Base-by-base conservation (phyloP, 2,797 vertebrate species). In the Semotilus atromaculatus region DNA sequence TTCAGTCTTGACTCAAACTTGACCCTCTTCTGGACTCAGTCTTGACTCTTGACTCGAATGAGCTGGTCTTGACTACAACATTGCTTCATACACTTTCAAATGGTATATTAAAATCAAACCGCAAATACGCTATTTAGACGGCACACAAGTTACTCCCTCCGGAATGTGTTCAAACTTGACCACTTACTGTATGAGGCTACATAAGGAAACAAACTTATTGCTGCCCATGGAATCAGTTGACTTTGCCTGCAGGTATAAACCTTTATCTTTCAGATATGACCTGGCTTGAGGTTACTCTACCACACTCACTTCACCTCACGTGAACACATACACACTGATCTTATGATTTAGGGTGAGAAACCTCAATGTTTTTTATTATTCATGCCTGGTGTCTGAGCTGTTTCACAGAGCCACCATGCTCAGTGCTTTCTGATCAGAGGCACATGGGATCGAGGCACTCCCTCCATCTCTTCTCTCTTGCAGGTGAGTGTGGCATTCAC, bases 331-430 rank as follows among this genome's bases (percentile, higher is more conserved):
- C 78, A 36, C 64, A 51, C 21, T 38, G 31, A 80, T n/a, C 23
- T 71, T 84, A 26, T 58, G 38, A 62, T 62, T 84, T 75, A 13
- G 34, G 45, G 64, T 1, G 7, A 76, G 60, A 11, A 29, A 66
- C 23, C 23, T 16, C 10, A 29, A 58, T 4, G 26, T 45, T 62
- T 78, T 70, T 36, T n/a, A 29, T 31, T 72, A 60, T 81, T 60
- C 36, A 70, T 58, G 74, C 26, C 31, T 1, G 0, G 1, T 36
- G 60, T 76, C 81, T 74, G 72, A 83, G 60, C 80, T 31, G 38
- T 78, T 82, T 75, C 78, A 84, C 38, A 76, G 43, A 78, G 78
- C 91, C 88, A 87, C 94, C 94, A 93, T 92, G 92, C 94, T 82
- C 75, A 74, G 48, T 60, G 34, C 23, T 71, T 68, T 78, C 74